Evolutionary conservation across 2,888 invertebrate species (phyloP), one percentile per base, ranked within the genome.

Genomic region (Orthosia incerta): DNA sequence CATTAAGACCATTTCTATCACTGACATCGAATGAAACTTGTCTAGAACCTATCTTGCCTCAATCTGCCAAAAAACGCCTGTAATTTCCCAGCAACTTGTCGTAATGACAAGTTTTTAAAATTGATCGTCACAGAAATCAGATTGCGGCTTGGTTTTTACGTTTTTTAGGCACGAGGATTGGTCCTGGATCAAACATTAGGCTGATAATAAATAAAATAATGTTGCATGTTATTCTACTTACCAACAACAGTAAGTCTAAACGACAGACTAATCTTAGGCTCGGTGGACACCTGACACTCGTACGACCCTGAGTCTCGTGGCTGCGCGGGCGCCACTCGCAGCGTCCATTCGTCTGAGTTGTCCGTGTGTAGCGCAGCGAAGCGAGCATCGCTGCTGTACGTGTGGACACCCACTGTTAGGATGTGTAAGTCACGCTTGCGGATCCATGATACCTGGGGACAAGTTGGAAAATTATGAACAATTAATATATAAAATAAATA

Each of bases 281-380:
- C 99, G 23, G 98, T 99, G 89, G 98, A 98, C 84, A 99, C 98
- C 97, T 99, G 99, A 92, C 99, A 99, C 96, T 99, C 99, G 93
- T 99, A 99, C 79, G 98, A 97, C 74, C 99, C 99, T 72, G 98
- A 98, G 94, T 99, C 99, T 77, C 98, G 97, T 7, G 98, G 97
- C 90, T 97, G 97, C 55, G 97, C 96, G 0, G 95, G 97, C 87
- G 98, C 96, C 9, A 95, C 96, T 26, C 95, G 91, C 71, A 95
- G 89, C 97, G 95, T 95, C 97, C 97, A 97, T 87, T 97, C 97
- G 87, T 97, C 97, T 0, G 97, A 97, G 74, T 96, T 96, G 86
- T 97, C 97, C 7, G 97, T 97, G 89, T 97, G 97, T n/a, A 97
- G 95, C 16, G 97, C 97, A 5, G 97, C 97, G 91, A 97, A 97